Evolutionary conservation across 1,140 invertebrate species (phyloP), one percentile per base, ranked within the genome.

Genomic region (Stenopsyche tienmushanensis): DNA sequence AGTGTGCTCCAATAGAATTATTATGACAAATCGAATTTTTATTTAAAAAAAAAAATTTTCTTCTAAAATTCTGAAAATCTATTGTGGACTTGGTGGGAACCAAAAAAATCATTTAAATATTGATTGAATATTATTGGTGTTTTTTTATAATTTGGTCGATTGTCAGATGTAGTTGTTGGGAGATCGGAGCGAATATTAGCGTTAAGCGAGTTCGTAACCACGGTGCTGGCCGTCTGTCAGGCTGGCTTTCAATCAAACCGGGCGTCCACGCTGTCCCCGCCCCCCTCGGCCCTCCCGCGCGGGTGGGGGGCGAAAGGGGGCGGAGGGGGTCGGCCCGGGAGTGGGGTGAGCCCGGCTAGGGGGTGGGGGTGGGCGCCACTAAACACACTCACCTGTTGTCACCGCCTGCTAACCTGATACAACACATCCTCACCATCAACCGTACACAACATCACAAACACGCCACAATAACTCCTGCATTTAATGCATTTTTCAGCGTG

Each of bases 181-280:
- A 50, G 20, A 50, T 7, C n/a, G 49, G 13, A 7, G n/a, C 20
- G 9, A 20, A 29, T 10, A n/a, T 13, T 10, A 10, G 15, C 9
- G 57, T 45, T 26, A 5, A 52, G 21, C 7, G 1, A 54, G 2
- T 62, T 62, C 17, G 26, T 21, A 26, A 67, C 44, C 65, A 67
- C 65, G 62, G 44, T 67, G 66, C 41, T 24, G 47, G 45, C 49
- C 62, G 69, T 70, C 69, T 70, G 69, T 70, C 69, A 66, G 65
- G 49, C 60, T 44, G 65, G 65, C 69, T 70, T 70, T 70, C 69
- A 70, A 70, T 70, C 69, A 70, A 70, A 64, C 55, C 60, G 64
- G 59, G 26, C 62, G 25, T 23, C 20, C 47, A 34, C 29, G 63
- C 49, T 29, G 49, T 50, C 41, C 62, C 45, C 44, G 13, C 23